Evolutionary conservation across 1,140 invertebrate genomes (phyloP).

Genomic region (silkworm (Bombyx mori)): ASM3026992v2 NC_085121.1:7805501-7806000

Average conservation of each 20-base stretch:
- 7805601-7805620: constrained; percentile 27
- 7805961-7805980: no score
- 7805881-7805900: constrained; percentile 24
- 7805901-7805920: constrained; percentile 37
- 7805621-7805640: constrained; percentile 70
- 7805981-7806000: no score
- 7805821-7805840: constrained; percentile 48
- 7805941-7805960: neutral
- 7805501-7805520: no score
- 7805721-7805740: constrained; percentile 45
- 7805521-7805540: constrained; percentile 9
- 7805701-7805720: constrained; percentile 36
- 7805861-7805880: constrained; percentile 54
- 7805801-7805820: constrained; percentile 47
- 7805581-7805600: constrained; percentile 31
- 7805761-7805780: constrained; percentile 57
- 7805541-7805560: constrained; percentile 15
- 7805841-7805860: constrained; percentile 68
- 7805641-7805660: constrained; percentile 66
- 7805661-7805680: constrained; percentile 59
- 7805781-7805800: constrained; percentile 38
- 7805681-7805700: constrained; percentile 60
- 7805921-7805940: constrained; percentile 4
- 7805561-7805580: constrained; percentile 24
- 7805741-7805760: constrained; percentile 47